These are phyloP conservation scores for Rosalia funebris DNA, from an alignment of 2,888 invertebrate species.

Conservation along the genomic window DNA sequence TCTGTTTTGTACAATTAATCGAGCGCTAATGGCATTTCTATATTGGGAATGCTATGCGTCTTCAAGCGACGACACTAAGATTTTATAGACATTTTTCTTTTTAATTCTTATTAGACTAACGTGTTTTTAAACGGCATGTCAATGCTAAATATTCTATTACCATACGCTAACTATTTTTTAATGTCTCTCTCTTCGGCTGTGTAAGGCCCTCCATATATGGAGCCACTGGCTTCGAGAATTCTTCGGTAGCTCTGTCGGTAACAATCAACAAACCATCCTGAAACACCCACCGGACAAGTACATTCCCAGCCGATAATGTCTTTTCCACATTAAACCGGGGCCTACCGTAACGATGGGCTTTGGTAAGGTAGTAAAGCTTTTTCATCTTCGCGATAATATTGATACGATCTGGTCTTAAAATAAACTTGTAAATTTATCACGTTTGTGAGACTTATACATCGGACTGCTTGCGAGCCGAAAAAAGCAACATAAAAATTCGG, in stretches of 20 bases:
- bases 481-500: slow-evolving; percentile 27
- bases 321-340: slow-evolving; percentile 1
- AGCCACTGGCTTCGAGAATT: slow-evolving; percentile 28
- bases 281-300: slow-evolving; percentile 35
- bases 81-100: neutral
- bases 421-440: slow-evolving; percentile 16
- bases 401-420: slow-evolving; percentile 25
- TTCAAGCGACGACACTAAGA: slow-evolving; percentile 1
- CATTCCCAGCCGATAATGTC: slow-evolving; percentile 18
- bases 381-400: slow-evolving; percentile 22
- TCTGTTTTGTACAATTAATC: neutral
- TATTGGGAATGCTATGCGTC: neutral
- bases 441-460: slow-evolving; percentile 11
- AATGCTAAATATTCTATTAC: slow-evolving; percentile 29
- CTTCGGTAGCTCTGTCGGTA: slow-evolving; percentile 37
- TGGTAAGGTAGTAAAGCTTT: slow-evolving; percentile 15
- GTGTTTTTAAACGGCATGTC: slow-evolving; percentile 10
- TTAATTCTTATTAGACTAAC: slow-evolving; percentile 1
- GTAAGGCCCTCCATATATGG: slow-evolving; percentile 29
- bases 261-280: slow-evolving; percentile 26
- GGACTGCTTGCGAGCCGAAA: slow-evolving; percentile 20
- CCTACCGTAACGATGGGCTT: neutral
- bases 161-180: slow-evolving; percentile 31
- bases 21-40: neutral
- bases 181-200: slow-evolving; percentile 25